These are phyloP conservation scores for Etia nguti DNA, from an alignment of 2,113 vertebrate species.

Conservation along the genomic window DNA sequence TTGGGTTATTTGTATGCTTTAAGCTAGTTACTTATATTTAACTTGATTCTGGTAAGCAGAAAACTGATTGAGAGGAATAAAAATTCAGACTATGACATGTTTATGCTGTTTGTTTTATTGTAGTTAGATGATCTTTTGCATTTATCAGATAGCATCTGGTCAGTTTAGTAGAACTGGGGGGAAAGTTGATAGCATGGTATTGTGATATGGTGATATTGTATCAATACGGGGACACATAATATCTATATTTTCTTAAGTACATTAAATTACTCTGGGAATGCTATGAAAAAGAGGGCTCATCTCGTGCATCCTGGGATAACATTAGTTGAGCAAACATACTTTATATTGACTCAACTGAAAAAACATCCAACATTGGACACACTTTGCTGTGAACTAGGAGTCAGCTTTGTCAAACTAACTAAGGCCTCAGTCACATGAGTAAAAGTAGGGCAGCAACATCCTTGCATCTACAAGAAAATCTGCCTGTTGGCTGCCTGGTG, in stretches of 20 bases:
- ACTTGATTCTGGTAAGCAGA: not conserved
- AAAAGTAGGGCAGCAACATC: not conserved
- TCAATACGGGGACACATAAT: not conserved
- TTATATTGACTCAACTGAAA: not conserved
- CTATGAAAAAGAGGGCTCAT: not conserved
- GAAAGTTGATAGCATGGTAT: not conserved
- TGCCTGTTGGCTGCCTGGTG: not conserved
- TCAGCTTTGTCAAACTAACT: not conserved
- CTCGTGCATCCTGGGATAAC: not conserved
- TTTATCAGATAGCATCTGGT: not conserved
- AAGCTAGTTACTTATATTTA: not conserved
- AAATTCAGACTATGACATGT: not conserved
- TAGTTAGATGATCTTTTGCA: not conserved
- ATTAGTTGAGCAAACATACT: not conserved
- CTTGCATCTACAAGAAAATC: not conserved
- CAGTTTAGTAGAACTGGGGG: not conserved
- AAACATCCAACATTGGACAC: not conserved
- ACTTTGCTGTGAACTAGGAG: not conserved
- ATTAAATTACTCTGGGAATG: not conserved
- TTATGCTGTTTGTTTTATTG: not conserved
- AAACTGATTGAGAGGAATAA: not conserved
- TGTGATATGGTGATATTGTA: not conserved
- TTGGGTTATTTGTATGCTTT: not conserved
- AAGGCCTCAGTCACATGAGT: not conserved
- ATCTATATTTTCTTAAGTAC: not conserved